Evolutionary conservation across 2,888 invertebrate genomes (phyloP).

Genomic region (Ennomos fuscantarius): DNA sequence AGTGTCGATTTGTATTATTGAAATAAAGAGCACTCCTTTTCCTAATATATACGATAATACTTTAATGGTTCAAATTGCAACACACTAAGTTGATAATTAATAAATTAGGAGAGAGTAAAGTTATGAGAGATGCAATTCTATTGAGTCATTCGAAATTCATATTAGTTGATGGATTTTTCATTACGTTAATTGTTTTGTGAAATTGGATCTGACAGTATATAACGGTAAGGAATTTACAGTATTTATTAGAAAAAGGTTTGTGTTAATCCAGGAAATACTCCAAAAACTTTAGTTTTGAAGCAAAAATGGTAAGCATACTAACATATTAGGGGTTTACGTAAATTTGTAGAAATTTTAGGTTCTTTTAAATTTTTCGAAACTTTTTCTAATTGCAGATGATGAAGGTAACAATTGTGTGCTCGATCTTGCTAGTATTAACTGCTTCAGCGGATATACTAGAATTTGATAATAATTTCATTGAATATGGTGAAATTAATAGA

Average conservation of each 20-base stretch:
- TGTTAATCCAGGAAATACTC: background rate
- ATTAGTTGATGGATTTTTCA: background rate
- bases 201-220: conserved; percentile 15
- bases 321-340: background rate
- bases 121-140: conserved; percentile 9
- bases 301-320: conserved; percentile 13
- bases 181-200: conserved; percentile 10
- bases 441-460: conserved; percentile 38
- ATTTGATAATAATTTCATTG: conserved; percentile 47
- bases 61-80: conserved; percentile 10
- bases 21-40: background rate
- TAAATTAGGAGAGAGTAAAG: background rate
- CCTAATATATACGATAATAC: background rate
- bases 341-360: background rate
- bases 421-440: conserved; percentile 33
- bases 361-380: background rate
- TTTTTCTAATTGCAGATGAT: conserved; percentile 29
- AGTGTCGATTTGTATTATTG: background rate
- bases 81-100: conserved; percentile 24
- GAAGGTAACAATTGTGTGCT: conserved; percentile 26
- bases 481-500: conserved; percentile 36
- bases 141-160: conserved; percentile 23
- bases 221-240: conserved; percentile 2
- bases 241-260: conserved; percentile 5
- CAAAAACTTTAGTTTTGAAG: background rate